Base-by-base conservation (phyloP, 30 jellyfish, hydroid and myxozoan genomes). In the Catostylus mosaicus region DNA sequence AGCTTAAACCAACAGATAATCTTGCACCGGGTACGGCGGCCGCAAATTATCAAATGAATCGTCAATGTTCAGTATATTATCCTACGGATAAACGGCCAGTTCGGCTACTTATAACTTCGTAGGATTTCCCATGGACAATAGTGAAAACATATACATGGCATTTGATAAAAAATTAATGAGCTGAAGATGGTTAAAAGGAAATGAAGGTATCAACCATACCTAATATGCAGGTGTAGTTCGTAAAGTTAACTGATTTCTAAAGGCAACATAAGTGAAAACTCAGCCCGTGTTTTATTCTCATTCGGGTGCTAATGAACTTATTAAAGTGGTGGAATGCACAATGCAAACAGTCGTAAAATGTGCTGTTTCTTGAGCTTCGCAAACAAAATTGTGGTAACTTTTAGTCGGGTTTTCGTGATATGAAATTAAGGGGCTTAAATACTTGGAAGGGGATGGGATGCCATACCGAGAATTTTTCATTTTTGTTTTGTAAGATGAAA, bases 141-240 rank as follows among this genome's bases (percentile, higher is more conserved):
- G 38, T 18, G 26, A 59, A 27, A 22, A 3, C 71, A 24, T 26
- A 59, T 5, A 59, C 24, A 35, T 22, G 71, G 71, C 71, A 59
- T 5, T n/a, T 23, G 26, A 59, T 59, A 27, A 59, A 59, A 59
- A 37, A 16, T 59, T 59, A 3, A 59, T 59, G 71, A 59, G 71
- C 71, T 6, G 26, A 59, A 37, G 19, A 24, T 59, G n/a, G 40
- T 26, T 22, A 59, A 23, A 5, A 24, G 38, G 26, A 43, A 43
- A 43, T 43, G 16, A 43, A 8, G 56, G 16, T 43, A 8, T 20
- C 5, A 27, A 27, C 38, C 4, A 7, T 5, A 6, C 38, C 38
- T 7, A 3, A 59, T 12, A 8, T 26, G 71, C 71, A 59, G 71
- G 71, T 59, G 71, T 5, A 59, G 1, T 59, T 18, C 19, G 38